These are phyloP conservation scores for Propithecus perrieri DNA, from an alignment of 2,797 vertebrate species.

Conservation along the genomic window DNA sequence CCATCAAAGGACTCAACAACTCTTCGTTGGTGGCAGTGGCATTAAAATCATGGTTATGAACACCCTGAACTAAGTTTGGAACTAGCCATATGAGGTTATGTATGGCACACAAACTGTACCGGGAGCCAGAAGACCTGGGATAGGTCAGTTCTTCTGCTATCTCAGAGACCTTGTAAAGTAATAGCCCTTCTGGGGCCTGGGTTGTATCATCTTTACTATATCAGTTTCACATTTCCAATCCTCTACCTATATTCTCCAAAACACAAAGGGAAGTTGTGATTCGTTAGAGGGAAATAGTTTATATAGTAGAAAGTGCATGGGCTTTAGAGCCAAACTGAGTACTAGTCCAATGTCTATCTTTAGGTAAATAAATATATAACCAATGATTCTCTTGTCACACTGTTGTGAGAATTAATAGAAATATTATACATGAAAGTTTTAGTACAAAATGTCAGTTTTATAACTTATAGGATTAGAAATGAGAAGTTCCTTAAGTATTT, in stretches of 20 bases:
- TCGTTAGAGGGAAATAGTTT: background rate
- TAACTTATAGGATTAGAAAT: slow-evolving; percentile 3
- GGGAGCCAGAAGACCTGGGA: background rate
- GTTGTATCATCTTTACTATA: background rate
- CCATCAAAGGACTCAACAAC: background rate
- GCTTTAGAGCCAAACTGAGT: background rate
- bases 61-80: background rate
- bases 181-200: background rate
- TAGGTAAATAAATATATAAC: background rate
- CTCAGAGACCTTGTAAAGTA: background rate
- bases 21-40: background rate
- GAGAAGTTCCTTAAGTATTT: background rate
- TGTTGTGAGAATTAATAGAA: background rate
- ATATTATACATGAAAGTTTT: background rate
- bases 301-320: background rate
- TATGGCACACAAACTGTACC: background rate
- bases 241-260: background rate
- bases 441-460: background rate
- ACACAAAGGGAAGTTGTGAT: background rate
- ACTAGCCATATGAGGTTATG: background rate
- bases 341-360: background rate
- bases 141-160: background rate
- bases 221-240: background rate
- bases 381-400: background rate
- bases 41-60: background rate